phyloP scores from a whole-genome alignment of 2,888 invertebrate species.

The Aspidiotus rigidus region DNA sequence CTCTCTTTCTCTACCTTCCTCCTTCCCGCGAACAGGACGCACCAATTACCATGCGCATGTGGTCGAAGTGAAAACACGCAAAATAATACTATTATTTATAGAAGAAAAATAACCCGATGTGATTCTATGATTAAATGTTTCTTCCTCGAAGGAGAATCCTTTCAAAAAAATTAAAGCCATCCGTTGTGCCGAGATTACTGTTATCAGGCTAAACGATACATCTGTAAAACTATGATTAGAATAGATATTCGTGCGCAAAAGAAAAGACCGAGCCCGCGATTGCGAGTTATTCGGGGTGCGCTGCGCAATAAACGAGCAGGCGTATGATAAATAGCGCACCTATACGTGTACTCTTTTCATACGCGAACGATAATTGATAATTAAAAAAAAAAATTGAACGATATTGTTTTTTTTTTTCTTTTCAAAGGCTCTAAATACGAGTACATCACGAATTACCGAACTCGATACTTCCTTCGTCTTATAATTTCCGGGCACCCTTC shows the following conservation, averaged over 20 bases:
- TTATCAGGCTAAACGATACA: too few relatives aligned
- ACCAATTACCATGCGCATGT: background rate
- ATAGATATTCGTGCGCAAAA: too few relatives aligned
- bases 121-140: constrained; percentile 2
- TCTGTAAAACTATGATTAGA: too few relatives aligned
- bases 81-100: background rate
- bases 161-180: background rate
- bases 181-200: background rate
- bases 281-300: too few relatives aligned
- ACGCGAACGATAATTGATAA: background rate
- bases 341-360: background rate
- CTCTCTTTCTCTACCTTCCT: too few relatives aligned
- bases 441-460: background rate
- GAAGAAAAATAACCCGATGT: background rate
- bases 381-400: too few relatives aligned
- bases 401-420: background rate
- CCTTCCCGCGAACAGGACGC: background rate
- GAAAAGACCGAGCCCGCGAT: too few relatives aligned
- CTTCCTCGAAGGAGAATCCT: background rate
- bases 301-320: too few relatives aligned
- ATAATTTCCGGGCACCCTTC: background rate
- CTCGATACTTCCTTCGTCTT: background rate
- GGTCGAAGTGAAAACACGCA: background rate
- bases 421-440: background rate
- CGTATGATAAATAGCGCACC: background rate